Conservation (phyloP, 2,113 vertebrate genomes). For the Zosterops pallidus region DNA sequence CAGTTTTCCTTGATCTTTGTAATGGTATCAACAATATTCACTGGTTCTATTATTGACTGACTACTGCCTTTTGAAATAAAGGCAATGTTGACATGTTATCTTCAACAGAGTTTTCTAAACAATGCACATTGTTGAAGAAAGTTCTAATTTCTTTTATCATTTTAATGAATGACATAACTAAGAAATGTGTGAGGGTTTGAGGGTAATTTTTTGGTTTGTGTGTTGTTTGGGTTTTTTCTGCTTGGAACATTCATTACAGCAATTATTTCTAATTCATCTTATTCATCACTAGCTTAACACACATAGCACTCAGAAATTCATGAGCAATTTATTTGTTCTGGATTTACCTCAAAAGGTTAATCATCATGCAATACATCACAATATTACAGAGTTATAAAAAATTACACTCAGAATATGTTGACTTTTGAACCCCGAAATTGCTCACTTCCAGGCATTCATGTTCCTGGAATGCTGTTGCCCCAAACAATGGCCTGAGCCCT, state of each 20-base stretch:
- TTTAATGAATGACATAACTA: not conserved
- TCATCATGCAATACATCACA: not conserved
- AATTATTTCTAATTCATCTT: not conserved
- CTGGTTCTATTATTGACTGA: not conserved
- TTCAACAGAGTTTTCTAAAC: not conserved
- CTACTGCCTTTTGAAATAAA: not conserved
- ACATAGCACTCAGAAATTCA: not conserved
- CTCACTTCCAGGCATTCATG: not conserved
- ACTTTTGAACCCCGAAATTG: not conserved
- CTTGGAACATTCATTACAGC: not conserved
- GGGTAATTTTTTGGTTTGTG: not conserved
- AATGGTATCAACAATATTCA: not conserved
- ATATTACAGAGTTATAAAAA: not conserved
- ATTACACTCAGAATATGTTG: not conserved
- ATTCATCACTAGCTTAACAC: not conserved
- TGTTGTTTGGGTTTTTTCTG: not conserved
- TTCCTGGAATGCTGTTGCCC: not conserved
- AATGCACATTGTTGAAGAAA: not conserved
- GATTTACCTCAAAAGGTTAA: not conserved
- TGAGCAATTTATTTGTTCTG: not conserved
- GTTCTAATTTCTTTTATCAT: not conserved
- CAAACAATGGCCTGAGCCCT: not conserved
- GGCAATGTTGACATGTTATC: not conserved
- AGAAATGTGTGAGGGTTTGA: rapidly evolving
- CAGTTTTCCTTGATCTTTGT: not conserved